Conservation (phyloP, 2,113 vertebrate genomes). For the Tinamus guttatus region DNA sequence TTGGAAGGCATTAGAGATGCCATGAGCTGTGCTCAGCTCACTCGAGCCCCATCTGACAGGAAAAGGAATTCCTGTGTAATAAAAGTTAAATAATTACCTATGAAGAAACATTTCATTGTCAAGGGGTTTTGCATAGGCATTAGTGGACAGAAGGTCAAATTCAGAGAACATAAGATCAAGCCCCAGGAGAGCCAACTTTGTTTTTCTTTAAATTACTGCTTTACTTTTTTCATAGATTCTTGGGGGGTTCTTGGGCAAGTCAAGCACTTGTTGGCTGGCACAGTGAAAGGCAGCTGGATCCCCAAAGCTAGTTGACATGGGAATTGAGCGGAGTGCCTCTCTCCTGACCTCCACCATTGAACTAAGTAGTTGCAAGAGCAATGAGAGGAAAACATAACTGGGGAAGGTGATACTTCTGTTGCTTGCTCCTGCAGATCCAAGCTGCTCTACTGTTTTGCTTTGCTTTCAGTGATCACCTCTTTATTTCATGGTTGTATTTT, state of each 20-base stretch:
- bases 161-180: slow-evolving; percentile 54
- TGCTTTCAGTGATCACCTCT: not conserved
- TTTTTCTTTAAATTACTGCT: not conserved
- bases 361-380: not conserved
- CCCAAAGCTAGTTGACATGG: not conserved
- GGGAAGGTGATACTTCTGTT: not conserved
- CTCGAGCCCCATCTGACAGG: slow-evolving; percentile 10
- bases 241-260: not conserved
- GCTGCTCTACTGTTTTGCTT: not conserved
- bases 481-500: not conserved
- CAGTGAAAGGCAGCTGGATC: not conserved
- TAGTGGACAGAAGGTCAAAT: slow-evolving; percentile 35
- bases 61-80: slow-evolving; percentile 75
- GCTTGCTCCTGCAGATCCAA: not conserved
- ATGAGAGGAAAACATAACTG: not conserved
- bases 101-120: slow-evolving; percentile 35
- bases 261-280: not conserved
- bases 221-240: not conserved
- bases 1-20: slow-evolving; percentile 30
- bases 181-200: not conserved
- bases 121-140: slow-evolving; percentile 26
- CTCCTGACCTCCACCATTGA: not conserved
- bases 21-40: not conserved
- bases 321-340: not conserved
- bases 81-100: slow-evolving; percentile 67